A percentile compares a stretch with the other conserved stretches of the same genome.
These are phyloP conservation scores for Chrysemys picta DNA, from an alignment of 2,113 vertebrate genomes.

Conservation along the genomic window DNA sequence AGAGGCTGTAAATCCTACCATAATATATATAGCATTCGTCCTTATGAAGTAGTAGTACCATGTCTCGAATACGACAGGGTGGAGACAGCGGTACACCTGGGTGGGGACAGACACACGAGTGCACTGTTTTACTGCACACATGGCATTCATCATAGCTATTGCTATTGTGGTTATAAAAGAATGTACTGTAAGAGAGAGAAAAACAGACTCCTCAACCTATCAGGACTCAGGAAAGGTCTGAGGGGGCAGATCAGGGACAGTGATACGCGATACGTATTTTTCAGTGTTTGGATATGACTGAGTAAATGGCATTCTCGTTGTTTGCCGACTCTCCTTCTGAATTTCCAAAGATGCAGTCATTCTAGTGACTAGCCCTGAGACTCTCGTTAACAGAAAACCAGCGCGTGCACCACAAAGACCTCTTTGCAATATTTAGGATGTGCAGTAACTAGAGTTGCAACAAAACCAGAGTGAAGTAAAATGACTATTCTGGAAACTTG, in stretches of 20 bases:
- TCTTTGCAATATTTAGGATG: background rate
- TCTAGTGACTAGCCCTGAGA: background rate
- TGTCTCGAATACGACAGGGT: background rate
- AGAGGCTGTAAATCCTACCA: rapidly evolving
- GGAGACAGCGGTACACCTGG: background rate
- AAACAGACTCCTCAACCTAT: background rate
- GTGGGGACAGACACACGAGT: background rate
- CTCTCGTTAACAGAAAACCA: background rate
- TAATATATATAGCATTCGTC: background rate
- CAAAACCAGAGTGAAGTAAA: background rate
- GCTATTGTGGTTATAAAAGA: background rate
- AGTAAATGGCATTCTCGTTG: background rate
- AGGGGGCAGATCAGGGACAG: background rate
- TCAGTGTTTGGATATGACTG: slow-evolving; percentile 10
- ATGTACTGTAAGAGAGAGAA: background rate
- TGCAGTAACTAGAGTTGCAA: background rate
- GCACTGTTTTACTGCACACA: background rate
- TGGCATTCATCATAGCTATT: background rate
- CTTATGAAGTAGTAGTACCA: background rate
- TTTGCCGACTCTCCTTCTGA: background rate
- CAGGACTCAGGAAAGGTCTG: background rate
- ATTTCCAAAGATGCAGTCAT: background rate
- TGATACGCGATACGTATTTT: background rate
- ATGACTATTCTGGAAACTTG: background rate
- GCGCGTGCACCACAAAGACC: background rate